A percentile compares a stretch with the other conserved stretches of the same genome.
These are phyloP conservation scores for Heliconius congener DNA, from an alignment of 1,140 invertebrate genomes.

Conservation along the genomic window DNA sequence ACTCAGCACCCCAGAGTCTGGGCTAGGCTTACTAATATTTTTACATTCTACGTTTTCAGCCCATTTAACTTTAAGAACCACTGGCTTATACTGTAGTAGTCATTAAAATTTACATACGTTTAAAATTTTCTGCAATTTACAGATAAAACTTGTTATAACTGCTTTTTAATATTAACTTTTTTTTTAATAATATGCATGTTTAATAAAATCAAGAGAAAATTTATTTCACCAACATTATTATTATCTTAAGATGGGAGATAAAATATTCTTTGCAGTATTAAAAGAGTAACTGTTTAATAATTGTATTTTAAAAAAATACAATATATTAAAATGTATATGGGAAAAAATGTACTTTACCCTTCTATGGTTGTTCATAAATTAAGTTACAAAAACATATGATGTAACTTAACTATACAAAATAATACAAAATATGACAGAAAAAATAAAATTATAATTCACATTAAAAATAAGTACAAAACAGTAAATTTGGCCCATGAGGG, in stretches of 20 bases:
- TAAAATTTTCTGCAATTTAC: slow-evolving; percentile 1
- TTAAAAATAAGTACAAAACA: not conserved
- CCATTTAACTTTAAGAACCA: not conserved
- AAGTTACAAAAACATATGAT: no score
- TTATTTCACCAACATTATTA: not conserved
- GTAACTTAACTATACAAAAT: no score
- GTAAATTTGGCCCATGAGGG: slow-evolving; percentile 35
- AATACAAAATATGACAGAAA: not conserved
- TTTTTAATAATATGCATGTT: not conserved
- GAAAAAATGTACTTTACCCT: no score
- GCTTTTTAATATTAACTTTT: not conserved
- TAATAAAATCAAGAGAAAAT: not conserved
- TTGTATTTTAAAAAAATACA: no score
- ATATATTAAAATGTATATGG: no score
- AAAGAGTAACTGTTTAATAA: not conserved
- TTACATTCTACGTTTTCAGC: no score
- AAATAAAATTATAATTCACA: not conserved
- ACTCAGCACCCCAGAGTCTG: no score
- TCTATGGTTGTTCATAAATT: no score
- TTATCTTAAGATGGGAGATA: not conserved
- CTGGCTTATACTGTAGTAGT: not conserved
- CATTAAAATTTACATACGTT: not conserved
- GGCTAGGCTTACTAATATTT: no score
- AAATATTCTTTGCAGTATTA: not conserved
- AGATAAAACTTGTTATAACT: not conserved